Conservation (phyloP, 2,797 vertebrate genomes). For the Moxostoma hubbsi region DNA sequence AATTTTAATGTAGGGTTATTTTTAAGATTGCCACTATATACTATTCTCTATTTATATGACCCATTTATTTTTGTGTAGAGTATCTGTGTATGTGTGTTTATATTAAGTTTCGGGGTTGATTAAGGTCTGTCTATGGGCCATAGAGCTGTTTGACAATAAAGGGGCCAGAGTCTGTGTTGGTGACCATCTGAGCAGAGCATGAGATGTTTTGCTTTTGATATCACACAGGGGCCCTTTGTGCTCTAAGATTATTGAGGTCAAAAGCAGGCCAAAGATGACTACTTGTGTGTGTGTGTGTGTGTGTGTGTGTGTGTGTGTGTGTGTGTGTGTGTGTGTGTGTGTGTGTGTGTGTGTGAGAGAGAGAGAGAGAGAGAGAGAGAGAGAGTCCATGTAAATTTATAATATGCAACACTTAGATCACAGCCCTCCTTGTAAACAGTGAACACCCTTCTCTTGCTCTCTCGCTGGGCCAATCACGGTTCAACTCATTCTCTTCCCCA, state of each 20-base stretch:
- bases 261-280: conserved; percentile 41
- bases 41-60: too few species aligned
- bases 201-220: conserved; percentile 51
- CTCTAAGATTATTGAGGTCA: conserved; percentile 9
- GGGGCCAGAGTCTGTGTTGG: conserved; percentile 10
- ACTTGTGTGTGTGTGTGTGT: conserved; percentile 23
- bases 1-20: too few species aligned
- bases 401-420: conserved; percentile 30
- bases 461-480: neutral
- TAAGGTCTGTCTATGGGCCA: conserved; percentile 15
- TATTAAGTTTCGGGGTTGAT: neutral
- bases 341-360: conserved; percentile 2
- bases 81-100: neutral
- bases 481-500: conserved; percentile 26
- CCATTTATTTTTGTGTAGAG: too few species aligned
- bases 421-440: neutral
- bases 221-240: conserved; percentile 29
- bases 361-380: too few species aligned
- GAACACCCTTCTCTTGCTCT: neutral
- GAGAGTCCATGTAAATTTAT: conserved; percentile 27
- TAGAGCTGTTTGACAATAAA: conserved; percentile 18
- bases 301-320: conserved; percentile 17
- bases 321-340: conserved; percentile 23
- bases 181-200: conserved; percentile 59
- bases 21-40: too few species aligned